Evolutionary conservation across 2,113 vertebrate genomes (phyloP).

Genomic region (Chionomys nivalis): DNA sequence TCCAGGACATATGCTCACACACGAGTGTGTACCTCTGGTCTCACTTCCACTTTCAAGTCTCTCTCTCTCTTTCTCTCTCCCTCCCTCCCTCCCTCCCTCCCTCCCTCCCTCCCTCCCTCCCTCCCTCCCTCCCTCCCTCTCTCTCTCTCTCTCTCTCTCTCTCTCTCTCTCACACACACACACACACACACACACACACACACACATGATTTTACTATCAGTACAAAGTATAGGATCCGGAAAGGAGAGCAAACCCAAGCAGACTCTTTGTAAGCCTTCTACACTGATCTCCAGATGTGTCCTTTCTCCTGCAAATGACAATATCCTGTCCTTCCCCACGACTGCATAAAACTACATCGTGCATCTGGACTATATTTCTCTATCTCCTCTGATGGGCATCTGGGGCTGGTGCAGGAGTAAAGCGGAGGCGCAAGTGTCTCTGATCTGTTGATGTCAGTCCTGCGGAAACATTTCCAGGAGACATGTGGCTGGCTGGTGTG

Average conservation of each 20-base stretch:
- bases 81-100: too few relatives aligned
- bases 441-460: not conserved
- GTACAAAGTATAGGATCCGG: not conserved
- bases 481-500: not conserved
- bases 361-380: not conserved
- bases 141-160: too few relatives aligned
- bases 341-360: not conserved
- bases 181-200: too few relatives aligned
- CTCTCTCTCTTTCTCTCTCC: too few relatives aligned
- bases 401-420: not conserved
- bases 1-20: not conserved
- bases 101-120: too few relatives aligned
- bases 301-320: not conserved
- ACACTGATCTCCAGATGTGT: not conserved
- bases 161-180: too few relatives aligned
- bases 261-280: not conserved
- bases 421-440: too few relatives aligned
- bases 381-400: not conserved
- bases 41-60: not conserved
- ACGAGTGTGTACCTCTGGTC: not conserved
- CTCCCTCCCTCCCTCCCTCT: too few relatives aligned
- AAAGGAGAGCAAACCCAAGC: not conserved
- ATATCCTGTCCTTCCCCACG: not conserved
- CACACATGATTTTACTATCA: not conserved
- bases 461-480: too few relatives aligned